Percentiles rank a stretch among this genome's conserved stretches.
Evolutionary conservation across 2,888 invertebrate genomes (phyloP).

Genomic region (Coelopa pilipes): DNA sequence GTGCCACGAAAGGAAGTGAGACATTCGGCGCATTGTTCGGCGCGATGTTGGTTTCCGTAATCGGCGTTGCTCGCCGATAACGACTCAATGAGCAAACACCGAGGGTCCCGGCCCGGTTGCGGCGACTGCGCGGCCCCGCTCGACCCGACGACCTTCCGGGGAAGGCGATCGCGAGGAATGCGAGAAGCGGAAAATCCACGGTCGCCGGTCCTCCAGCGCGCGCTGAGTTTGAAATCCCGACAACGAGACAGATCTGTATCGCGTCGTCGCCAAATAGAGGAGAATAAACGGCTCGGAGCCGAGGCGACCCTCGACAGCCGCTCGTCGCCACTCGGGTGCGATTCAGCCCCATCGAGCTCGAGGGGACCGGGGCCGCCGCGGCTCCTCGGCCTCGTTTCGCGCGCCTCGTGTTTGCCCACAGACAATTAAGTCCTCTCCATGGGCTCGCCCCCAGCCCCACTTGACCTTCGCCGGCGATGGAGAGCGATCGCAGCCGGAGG

Average conservation of each 20-base stretch:
- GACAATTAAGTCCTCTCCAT: constrained; percentile 12
- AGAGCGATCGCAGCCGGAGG: background rate
- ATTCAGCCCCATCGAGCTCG: background rate
- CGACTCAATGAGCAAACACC: no score
- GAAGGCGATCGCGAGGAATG: no score
- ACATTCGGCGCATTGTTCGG: constrained; percentile 9
- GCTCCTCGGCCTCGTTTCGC: background rate
- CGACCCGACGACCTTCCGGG: no score
- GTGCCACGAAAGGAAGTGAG: constrained; percentile 27
- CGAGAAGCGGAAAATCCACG: no score
- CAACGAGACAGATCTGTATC: no score
- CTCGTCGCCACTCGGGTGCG: background rate
- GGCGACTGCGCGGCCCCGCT: no score
- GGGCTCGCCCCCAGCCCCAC: background rate
- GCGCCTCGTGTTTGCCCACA: background rate
- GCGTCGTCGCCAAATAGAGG: no score
- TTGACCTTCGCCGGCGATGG: background rate
- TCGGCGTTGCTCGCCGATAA: background rate
- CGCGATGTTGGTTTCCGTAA: background rate
- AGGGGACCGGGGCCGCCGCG: background rate
- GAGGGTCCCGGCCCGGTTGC: no score
- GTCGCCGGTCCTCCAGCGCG: no score
- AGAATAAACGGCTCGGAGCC: no score
- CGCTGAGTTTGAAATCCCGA: background rate
- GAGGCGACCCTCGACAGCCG: background rate